These are phyloP conservation scores for Asarcornis scutulata DNA, from an alignment of 2,113 vertebrate genomes.

Conservation along the genomic window DNA sequence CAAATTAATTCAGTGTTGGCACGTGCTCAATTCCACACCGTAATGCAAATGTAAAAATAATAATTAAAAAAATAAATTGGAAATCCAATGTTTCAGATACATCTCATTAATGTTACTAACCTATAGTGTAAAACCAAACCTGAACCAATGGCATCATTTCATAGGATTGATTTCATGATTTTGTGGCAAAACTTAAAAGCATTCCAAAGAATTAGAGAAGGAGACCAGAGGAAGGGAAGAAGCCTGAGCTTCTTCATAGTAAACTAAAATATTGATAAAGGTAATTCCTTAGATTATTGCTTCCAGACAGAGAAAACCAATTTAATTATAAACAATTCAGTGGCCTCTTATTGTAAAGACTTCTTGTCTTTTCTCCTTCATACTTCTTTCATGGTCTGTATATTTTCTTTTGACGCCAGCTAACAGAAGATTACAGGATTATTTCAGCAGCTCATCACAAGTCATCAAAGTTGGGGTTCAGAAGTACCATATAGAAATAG, in stretches of 20 bases:
- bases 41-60: neutral
- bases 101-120: slow-evolving; percentile 2
- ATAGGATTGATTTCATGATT: neutral
- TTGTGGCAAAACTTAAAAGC: slow-evolving; percentile 38
- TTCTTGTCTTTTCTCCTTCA: slow-evolving; percentile 5
- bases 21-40: neutral
- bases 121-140: slow-evolving; percentile 8
- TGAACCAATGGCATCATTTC: slow-evolving; percentile 3
- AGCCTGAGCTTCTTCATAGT: slow-evolving; percentile 9
- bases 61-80: neutral
- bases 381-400: neutral
- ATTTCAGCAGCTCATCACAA: slow-evolving; percentile 24
- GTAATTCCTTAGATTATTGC: slow-evolving; percentile 34
- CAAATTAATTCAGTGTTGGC: neutral
- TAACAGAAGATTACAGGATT: slow-evolving; percentile 53
- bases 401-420: slow-evolving; percentile 25
- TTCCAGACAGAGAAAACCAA: neutral
- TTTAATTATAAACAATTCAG: slow-evolving; percentile 4
- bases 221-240: neutral
- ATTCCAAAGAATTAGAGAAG: slow-evolving; percentile 45
- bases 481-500: neutral
- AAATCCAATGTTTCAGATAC: slow-evolving; percentile 12
- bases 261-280: slow-evolving; percentile 38
- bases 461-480: slow-evolving; percentile 8
- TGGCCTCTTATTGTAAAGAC: slow-evolving; percentile 42